These are phyloP conservation scores for Phenacoccus solenopsis DNA, from an alignment of 1,140 invertebrate species.

Conservation along the genomic window DNA sequence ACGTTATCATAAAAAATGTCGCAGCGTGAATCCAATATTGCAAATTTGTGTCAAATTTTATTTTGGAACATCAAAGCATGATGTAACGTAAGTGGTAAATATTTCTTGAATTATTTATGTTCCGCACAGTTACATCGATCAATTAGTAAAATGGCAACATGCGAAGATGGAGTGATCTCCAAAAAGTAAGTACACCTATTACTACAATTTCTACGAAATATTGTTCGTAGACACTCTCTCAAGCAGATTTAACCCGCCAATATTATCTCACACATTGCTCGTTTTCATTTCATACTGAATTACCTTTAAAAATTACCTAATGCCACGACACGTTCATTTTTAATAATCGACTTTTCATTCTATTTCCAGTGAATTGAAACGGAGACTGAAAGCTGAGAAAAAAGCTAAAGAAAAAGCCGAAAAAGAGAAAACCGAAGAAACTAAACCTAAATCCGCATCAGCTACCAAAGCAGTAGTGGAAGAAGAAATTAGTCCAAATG, in stretches of 20 bases:
- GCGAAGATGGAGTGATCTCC: neutral
- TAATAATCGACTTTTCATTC: too few species aligned
- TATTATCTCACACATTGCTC: too few species aligned
- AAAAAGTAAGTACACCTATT: neutral
- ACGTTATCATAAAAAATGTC: neutral
- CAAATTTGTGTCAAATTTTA: neutral
- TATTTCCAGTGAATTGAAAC: conserved; percentile 85
- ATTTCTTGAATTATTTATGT: neutral
- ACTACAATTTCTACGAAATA: too few species aligned
- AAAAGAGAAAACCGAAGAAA: conserved; percentile 44
- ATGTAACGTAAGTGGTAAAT: neutral
- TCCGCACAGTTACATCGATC: neutral
- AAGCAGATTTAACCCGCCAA: too few species aligned
- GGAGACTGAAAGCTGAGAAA: conserved; percentile 77
- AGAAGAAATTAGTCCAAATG: conserved; percentile 78
- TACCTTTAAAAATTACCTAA: too few species aligned
- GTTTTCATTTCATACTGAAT: too few species aligned
- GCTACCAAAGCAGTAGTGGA: conserved; percentile 45
- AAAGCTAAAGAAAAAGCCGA: conserved; percentile 88
- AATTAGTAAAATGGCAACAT: neutral
- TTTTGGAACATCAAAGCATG: neutral
- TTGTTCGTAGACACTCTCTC: too few species aligned
- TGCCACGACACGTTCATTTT: too few species aligned
- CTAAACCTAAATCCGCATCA: conserved; percentile 34
- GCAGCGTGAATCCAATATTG: neutral